Conservation (phyloP, 2,113 vertebrate genomes). For the Lipophrys pholis region DNA sequence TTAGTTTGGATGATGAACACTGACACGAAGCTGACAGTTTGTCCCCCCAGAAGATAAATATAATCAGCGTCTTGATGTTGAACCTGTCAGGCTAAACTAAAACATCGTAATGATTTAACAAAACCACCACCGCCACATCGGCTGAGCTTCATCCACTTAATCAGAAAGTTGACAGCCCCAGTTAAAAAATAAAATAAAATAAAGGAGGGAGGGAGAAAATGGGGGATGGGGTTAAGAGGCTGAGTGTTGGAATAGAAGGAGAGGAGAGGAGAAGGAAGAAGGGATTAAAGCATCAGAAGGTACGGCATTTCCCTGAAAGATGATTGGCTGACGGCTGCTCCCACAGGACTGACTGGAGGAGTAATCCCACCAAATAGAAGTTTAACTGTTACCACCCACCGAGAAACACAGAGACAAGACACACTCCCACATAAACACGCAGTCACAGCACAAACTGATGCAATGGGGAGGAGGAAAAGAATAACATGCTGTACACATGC, state of each 20-base stretch:
- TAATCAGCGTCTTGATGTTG: not conserved
- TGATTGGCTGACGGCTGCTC: constrained; percentile 70
- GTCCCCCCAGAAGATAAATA: not conserved
- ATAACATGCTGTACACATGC: too few relatives aligned
- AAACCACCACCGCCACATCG: constrained; percentile 20
- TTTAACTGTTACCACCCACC: constrained; percentile 77
- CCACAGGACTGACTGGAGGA: constrained; percentile 58
- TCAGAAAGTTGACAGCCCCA: constrained; percentile 66
- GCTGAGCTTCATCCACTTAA: constrained; percentile 60
- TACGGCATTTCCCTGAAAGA: constrained; percentile 64
- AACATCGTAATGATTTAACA: constrained; percentile 38
- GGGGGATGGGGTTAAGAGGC: constrained; percentile 57
- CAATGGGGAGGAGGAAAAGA: too few relatives aligned
- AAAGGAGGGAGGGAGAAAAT: constrained; percentile 14
- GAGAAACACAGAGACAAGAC: constrained; percentile 31
- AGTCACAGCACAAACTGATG: not conserved
- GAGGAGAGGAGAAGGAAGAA: constrained; percentile 41
- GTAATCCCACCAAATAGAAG: constrained; percentile 76
- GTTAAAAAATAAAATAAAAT: constrained; percentile 1
- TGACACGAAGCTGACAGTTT: not conserved
- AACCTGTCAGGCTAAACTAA: constrained; percentile 8
- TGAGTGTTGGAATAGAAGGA: constrained; percentile 65
- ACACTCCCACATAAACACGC: not conserved
- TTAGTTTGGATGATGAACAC: not conserved
- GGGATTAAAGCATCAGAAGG: constrained; percentile 78